phyloP scores from a whole-genome alignment of 2,797 vertebrate genomes.

The Liparis tanakae region DNA sequence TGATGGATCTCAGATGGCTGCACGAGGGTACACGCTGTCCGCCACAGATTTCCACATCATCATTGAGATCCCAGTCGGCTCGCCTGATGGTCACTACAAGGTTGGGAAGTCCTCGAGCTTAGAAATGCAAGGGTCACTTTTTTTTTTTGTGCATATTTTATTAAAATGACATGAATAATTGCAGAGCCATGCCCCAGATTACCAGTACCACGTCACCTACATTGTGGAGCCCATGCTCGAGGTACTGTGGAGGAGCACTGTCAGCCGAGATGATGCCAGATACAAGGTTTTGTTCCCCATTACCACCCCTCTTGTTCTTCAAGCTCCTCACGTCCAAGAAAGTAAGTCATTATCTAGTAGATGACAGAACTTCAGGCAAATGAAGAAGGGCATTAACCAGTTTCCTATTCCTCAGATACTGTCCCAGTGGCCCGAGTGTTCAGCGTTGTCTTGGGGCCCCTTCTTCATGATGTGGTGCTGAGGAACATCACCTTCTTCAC shows the following conservation, averaged over 20 bases:
- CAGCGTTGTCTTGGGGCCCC: slow-evolving; percentile 69
- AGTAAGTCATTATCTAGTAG: slow-evolving; percentile 43
- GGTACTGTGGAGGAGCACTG: slow-evolving; percentile 75
- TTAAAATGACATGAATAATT: too few relatives aligned
- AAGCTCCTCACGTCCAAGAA: slow-evolving; percentile 48
- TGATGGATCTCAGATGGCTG: too few relatives aligned
- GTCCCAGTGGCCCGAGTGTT: slow-evolving; percentile 64
- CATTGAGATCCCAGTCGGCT: too few relatives aligned
- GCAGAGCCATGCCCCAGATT: slow-evolving; percentile 24
- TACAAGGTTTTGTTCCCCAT: slow-evolving; percentile 84
- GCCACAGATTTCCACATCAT: too few relatives aligned
- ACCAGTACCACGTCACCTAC: slow-evolving; percentile 37
- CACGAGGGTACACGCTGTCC: too few relatives aligned
- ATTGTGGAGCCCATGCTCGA: slow-evolving; percentile 52
- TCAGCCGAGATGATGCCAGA: slow-evolving; percentile 67
- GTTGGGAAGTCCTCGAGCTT: too few relatives aligned
- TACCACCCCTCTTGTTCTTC: slow-evolving; percentile 76
- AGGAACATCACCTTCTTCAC: slow-evolving; percentile 78
- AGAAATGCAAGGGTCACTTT: too few relatives aligned
- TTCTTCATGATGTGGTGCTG: slow-evolving; percentile 80
- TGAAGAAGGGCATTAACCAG: accelerated
- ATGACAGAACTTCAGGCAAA: accelerated
- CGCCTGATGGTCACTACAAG: too few relatives aligned
- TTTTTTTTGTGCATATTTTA: too few relatives aligned
- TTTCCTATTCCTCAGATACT: slow-evolving; percentile 64